Base-by-base conservation (phyloP, 2,113 vertebrate genomes). In the Patagioenas fasciata region DNA sequence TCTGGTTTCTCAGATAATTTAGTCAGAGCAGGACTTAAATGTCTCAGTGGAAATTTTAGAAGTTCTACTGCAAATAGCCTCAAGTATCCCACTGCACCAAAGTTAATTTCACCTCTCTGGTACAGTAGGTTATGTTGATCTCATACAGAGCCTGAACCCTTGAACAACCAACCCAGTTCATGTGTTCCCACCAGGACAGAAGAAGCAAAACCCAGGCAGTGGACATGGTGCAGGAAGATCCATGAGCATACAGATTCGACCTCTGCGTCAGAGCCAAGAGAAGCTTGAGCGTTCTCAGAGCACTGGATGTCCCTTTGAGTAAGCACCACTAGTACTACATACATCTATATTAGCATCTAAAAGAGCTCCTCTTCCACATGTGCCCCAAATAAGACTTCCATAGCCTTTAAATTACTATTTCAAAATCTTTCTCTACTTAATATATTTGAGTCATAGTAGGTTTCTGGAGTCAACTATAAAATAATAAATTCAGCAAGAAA, bases 241-340 rank as follows among this genome's bases (percentile, higher is more conserved):
- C 34, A 48, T 1, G 0, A 89, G 9, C 0, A 1, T 3, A 25
- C 8, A 19, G 13, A 61, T 57, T 48, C 3, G 0, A 34, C 12
- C 32, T 36, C 40, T 5, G 0, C 15, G 53, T 69, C 48, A 29
- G 8, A 38, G 21, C 31, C n/a, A n/a, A 36, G 9, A 57, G 40
- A 85, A 66, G 10, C n/a, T 12, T 4, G 1, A 73, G 17, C 31
- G 5, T 11, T 70, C 44, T 53, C 47, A 44, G 11, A 54, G 10
- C 11, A 74, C 3, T 11, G 19, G n/a, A 56, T 14, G 26, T 69
- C 58, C 44, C n/a, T 78, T 36, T 31, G 32, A 91, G 24, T 54
- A 60, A 86, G 15, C 1, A 2, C n/a, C 38, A 74, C 19, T 4
- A 26, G 26, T 19, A 60, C 2, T 66, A 29, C 4, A 50, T 10